These are phyloP conservation scores for Melipona beecheii DNA, from an alignment of 2,888 invertebrate genomes.

Conservation along the genomic window DNA sequence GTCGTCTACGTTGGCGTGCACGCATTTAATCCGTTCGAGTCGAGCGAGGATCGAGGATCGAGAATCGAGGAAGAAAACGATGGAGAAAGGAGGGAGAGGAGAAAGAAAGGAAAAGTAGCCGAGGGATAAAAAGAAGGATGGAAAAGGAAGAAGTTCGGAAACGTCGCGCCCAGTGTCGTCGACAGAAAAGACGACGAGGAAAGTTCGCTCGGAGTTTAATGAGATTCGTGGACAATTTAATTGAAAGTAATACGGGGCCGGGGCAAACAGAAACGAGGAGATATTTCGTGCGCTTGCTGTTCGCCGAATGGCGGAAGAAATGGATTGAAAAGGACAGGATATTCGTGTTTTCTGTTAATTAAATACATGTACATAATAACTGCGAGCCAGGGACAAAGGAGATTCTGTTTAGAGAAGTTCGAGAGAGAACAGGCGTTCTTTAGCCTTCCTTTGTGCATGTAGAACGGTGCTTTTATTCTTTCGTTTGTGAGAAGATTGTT, in stretches of 20 bases:
- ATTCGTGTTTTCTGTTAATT: constrained; percentile 53
- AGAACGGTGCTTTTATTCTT: background rate
- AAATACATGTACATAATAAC: constrained; percentile 42
- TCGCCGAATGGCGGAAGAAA: constrained; percentile 6
- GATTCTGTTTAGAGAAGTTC: constrained; percentile 13
- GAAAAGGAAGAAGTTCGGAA: background rate
- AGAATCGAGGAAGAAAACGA: background rate
- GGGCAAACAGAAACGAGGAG: constrained; percentile 30
- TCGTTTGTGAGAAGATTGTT: background rate
- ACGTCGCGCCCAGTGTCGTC: background rate
- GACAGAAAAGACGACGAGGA: constrained; percentile 10
- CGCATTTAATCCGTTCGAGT: constrained; percentile 25
- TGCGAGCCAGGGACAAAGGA: constrained; percentile 23
- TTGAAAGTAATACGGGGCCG: constrained; percentile 54
- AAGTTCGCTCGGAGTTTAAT: constrained; percentile 52
- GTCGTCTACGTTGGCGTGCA: constrained; percentile 18
- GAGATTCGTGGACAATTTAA: constrained; percentile 59
- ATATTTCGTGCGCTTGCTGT: constrained; percentile 10
- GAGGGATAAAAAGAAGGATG: background rate
- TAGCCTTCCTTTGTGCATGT: background rate
- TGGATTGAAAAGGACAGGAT: constrained; percentile 30
- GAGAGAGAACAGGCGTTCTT: background rate
- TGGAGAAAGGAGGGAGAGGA: background rate
- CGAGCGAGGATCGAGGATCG: background rate
- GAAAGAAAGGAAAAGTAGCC: too few species aligned